These are phyloP conservation scores for Dicranocentrus wangi DNA, from an alignment of 2,888 invertebrate genomes.

Conservation along the genomic window DNA sequence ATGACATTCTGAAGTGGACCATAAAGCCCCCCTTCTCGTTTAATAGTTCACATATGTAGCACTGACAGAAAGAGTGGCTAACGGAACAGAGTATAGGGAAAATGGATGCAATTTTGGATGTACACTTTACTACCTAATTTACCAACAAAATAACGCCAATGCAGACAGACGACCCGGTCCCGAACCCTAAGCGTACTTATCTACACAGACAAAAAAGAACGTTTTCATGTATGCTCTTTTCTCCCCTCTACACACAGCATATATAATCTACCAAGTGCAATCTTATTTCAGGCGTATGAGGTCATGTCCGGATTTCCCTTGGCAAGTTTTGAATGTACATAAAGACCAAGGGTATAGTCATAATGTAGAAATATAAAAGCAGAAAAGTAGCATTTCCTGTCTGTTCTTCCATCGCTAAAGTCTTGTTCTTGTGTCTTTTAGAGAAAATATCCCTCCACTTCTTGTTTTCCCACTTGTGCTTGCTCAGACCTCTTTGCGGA, in stretches of 20 bases:
- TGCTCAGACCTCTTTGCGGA: neutral
- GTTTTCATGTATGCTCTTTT: neutral
- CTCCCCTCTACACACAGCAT: neutral
- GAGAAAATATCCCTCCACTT: neutral
- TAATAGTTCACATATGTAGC: constrained; percentile 9
- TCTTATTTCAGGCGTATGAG: too few relatives aligned
- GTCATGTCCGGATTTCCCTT: constrained; percentile 21
- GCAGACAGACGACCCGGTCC: neutral
- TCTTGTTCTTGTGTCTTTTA: neutral
- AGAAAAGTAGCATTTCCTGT: neutral
- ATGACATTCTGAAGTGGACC: constrained; percentile 24
- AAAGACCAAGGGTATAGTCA: neutral
- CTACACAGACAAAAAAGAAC: neutral
- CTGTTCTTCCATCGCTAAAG: neutral
- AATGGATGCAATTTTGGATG: too few relatives aligned
- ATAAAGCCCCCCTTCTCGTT: constrained; percentile 12
- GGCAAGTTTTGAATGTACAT: neutral
- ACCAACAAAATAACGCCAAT: constrained; percentile 18
- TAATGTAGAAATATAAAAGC: neutral
- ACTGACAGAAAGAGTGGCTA: neutral
- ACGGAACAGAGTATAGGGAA: neutral
- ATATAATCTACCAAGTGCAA: too few relatives aligned
- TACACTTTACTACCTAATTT: constrained; percentile 13
- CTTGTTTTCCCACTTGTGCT: neutral
- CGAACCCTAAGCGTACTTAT: neutral